Conservation (phyloP, 2,113 vertebrate genomes). For the Gnathonemus echidnorhynchus region DNA sequence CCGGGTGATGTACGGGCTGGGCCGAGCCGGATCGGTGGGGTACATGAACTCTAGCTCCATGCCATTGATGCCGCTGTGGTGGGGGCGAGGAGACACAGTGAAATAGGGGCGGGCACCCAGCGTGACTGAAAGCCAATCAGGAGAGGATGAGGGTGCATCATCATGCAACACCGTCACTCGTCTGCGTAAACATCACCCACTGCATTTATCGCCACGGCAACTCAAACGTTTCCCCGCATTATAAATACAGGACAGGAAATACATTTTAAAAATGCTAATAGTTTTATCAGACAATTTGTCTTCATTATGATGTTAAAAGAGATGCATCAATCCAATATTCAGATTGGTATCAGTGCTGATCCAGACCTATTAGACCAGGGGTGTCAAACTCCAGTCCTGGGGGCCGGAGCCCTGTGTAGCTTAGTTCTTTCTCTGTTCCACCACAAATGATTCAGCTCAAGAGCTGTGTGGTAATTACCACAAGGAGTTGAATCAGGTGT, state of each 20-base stretch:
- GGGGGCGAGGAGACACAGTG: conserved; percentile 18
- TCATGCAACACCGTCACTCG: neutral
- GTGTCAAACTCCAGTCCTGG: too few species aligned
- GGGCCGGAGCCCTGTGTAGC: too few species aligned
- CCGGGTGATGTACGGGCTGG: conserved; percentile 60
- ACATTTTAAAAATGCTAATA: neutral
- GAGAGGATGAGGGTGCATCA: neutral
- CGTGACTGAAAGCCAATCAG: neutral
- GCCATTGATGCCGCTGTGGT: conserved; percentile 72
- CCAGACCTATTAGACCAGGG: too few species aligned
- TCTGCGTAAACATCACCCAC: neutral
- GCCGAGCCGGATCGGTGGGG: conserved; percentile 60
- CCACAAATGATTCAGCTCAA: too few species aligned
- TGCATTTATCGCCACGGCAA: neutral
- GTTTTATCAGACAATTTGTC: neutral
- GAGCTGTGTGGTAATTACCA: too few species aligned
- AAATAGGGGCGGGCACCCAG: neutral
- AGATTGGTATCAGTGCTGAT: too few species aligned
- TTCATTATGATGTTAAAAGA: neutral
- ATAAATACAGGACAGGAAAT: neutral
- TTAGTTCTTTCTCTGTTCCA: too few species aligned
- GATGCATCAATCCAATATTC: too few species aligned
- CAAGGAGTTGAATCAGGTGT: too few species aligned
- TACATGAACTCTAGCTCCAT: conserved; percentile 61
- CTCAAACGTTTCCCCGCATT: neutral